Evolutionary conservation across 2,113 vertebrate species (phyloP).

Genomic region (Tychaedon coryphoeus): DNA sequence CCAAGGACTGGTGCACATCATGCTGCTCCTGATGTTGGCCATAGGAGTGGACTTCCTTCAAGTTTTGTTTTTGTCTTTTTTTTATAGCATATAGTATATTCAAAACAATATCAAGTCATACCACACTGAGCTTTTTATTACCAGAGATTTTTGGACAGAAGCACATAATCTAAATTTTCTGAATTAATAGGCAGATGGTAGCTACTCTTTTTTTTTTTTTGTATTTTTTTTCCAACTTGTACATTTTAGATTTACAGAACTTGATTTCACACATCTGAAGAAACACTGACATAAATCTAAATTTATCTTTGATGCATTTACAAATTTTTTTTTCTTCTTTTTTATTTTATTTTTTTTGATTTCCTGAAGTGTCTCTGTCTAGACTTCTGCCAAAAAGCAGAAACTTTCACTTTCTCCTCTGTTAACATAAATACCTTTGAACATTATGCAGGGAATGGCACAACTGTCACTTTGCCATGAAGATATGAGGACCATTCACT

Average conservation of each 20-base stretch:
- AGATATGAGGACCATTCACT: not conserved
- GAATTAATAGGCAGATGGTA: slow-evolving; percentile 62
- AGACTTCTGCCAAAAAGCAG: not conserved
- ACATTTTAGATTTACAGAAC: slow-evolving; percentile 58
- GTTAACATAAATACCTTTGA: not conserved
- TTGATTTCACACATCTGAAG: slow-evolving; percentile 56
- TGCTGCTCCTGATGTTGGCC: not conserved
- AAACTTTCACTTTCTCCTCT: not conserved
- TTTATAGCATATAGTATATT: not conserved
- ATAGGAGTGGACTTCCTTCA: not conserved
- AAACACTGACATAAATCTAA: slow-evolving; percentile 42
- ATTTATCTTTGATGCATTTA: slow-evolving; percentile 49
- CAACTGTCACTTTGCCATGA: not conserved
- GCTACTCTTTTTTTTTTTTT: not conserved
- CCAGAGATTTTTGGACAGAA: slow-evolving; percentile 36
- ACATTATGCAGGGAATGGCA: not conserved
- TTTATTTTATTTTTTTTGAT: not conserved
- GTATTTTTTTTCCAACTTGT: not conserved
- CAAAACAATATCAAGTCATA: slow-evolving; percentile 35
- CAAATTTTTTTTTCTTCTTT: not conserved
- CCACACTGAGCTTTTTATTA: slow-evolving; percentile 67
- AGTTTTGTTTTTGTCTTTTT: not conserved
- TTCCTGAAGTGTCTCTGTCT: not conserved
- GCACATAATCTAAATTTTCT: slow-evolving; percentile 38
- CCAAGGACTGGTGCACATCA: not conserved